These are phyloP conservation scores for Bujurquina vittata DNA, from an alignment of 2,113 vertebrate genomes.

Conservation along the genomic window DNA sequence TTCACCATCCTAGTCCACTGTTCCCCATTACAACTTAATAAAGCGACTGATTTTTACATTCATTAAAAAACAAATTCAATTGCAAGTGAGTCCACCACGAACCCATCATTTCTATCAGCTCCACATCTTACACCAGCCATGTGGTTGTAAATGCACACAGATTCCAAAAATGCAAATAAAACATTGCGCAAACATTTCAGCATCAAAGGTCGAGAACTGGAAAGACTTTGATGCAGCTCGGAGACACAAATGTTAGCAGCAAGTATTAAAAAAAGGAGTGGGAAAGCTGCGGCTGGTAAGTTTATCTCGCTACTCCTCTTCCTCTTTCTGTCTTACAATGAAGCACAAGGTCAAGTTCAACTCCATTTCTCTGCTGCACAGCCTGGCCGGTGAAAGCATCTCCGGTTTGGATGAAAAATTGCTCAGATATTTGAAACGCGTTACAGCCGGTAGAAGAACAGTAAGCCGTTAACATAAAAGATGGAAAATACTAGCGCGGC, in stretches of 20 bases:
- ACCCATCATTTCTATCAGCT: not conserved
- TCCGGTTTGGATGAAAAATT: constrained; percentile 38
- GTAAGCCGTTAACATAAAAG: constrained; percentile 6
- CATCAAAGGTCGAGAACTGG: constrained; percentile 17
- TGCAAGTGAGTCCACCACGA: not conserved
- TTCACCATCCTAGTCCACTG: not conserved
- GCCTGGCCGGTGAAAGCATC: constrained; percentile 13
- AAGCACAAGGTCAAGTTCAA: constrained; percentile 48
- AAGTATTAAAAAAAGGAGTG: not conserved
- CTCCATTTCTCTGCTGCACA: constrained; percentile 18
- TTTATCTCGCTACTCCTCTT: constrained; percentile 1
- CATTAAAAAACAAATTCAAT: not conserved
- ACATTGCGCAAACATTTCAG: not conserved
- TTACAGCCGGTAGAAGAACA: constrained; percentile 26
- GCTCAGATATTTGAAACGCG: constrained; percentile 35
- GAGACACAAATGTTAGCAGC: not conserved
- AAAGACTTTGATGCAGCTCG: not conserved
- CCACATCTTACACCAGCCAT: not conserved
- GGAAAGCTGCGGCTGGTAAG: not conserved
- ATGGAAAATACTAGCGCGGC: constrained; percentile 14
- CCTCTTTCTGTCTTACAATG: constrained; percentile 2
- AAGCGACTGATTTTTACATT: not conserved
- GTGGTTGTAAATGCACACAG: not conserved
- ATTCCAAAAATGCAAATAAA: not conserved
- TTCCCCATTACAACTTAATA: not conserved